phyloP scores from a whole-genome alignment of 2,888 invertebrate species.

The Drosophila neotestacea region DNA sequence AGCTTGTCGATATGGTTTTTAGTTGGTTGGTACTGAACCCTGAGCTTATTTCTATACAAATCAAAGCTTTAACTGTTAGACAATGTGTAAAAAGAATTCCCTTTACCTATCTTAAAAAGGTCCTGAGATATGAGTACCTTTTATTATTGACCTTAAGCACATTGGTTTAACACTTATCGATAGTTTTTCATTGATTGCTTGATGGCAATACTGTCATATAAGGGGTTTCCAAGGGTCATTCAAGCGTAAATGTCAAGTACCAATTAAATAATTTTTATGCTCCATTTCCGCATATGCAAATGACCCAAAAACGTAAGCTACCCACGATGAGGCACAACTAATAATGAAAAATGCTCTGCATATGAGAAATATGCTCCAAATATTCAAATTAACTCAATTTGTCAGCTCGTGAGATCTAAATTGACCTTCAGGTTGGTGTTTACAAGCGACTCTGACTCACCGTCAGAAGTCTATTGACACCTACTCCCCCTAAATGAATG shows the following conservation, averaged over 20 bases:
- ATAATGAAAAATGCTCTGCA: slow-evolving; percentile 31
- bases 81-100: background rate
- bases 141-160: background rate
- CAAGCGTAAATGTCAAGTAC: slow-evolving; percentile 40
- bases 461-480: slow-evolving; percentile 55
- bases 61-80: background rate
- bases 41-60: background rate
- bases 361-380: slow-evolving; percentile 37
- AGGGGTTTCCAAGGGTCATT: slow-evolving; percentile 44
- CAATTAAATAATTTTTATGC: slow-evolving; percentile 42
- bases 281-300: slow-evolving; percentile 52
- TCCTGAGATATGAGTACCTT: slow-evolving; percentile 8
- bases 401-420: slow-evolving; percentile 61
- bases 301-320: slow-evolving; percentile 14
- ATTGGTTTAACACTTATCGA: background rate
- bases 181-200: slow-evolving; percentile 5
- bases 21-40: no score
- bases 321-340: slow-evolving; percentile 26
- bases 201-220: slow-evolving; percentile 19
- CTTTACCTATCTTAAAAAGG: background rate
- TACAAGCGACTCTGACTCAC: slow-evolving; percentile 47
- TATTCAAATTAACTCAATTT: slow-evolving; percentile 76
- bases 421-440: slow-evolving; percentile 62
- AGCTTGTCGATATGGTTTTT: background rate
- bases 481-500: slow-evolving; percentile 39